Evolutionary conservation across 1,140 invertebrate genomes (phyloP).

Genomic region (Diplogasteroides magnus): DNA sequence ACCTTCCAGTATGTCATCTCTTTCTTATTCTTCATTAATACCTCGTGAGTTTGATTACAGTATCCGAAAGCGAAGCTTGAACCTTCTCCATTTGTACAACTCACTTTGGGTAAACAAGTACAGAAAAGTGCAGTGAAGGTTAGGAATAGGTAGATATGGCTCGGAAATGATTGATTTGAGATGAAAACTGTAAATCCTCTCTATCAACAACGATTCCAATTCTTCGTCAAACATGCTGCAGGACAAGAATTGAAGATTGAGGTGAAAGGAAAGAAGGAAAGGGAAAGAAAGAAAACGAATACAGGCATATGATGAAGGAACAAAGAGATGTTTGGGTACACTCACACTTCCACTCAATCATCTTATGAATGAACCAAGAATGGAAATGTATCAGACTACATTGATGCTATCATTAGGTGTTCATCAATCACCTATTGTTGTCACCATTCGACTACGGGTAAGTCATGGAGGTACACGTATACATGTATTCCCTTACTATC

Average conservation of each 20-base stretch:
- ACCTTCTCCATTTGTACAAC: constrained; percentile 51
- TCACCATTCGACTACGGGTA: constrained; percentile 43
- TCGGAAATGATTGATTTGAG: neutral
- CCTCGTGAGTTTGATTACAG: constrained; percentile 29
- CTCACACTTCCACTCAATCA: constrained; percentile 37
- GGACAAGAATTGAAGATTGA: constrained; percentile 44
- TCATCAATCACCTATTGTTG: constrained; percentile 46
- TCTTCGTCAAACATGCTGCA: constrained; percentile 50
- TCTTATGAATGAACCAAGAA: constrained; percentile 43
- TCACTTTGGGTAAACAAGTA: constrained; percentile 40
- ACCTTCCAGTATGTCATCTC: constrained; percentile 32
- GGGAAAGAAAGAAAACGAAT: constrained; percentile 16
- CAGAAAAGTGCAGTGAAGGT: constrained; percentile 50
- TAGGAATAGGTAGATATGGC: neutral
- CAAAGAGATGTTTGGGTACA: constrained; percentile 39
- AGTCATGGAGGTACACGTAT: no score
- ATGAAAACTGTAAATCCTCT: constrained; percentile 39
- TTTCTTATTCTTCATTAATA: neutral
- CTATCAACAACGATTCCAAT: constrained; percentile 41
- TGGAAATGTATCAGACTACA: constrained; percentile 48
- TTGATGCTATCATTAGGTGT: constrained; percentile 47
- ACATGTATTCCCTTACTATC: no score
- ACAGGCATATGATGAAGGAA: constrained; percentile 50
- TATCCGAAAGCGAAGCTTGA: constrained; percentile 46
- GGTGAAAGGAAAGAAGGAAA: constrained; percentile 18